A percentile compares a stretch with the other conserved stretches of the same genome.
Conservation (phyloP, 2,113 vertebrate species). For the Microcebus griseorufus region DNA sequence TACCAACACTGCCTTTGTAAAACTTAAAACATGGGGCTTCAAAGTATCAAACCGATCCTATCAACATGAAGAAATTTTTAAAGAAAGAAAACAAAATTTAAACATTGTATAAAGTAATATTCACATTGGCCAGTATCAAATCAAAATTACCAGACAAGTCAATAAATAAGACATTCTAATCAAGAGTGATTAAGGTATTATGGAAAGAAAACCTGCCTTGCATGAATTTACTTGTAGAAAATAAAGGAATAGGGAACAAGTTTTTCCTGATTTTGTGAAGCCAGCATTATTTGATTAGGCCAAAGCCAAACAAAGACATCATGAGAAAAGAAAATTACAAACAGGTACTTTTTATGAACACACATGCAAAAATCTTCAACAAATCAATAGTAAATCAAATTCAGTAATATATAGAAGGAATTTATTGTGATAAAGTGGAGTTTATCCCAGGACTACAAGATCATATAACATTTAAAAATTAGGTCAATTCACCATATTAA, state of each 20-base stretch:
- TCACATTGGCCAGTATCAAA: background rate
- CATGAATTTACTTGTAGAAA: background rate
- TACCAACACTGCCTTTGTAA: background rate
- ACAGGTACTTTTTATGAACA: background rate
- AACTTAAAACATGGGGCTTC: background rate
- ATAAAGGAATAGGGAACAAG: background rate
- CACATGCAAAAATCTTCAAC: background rate
- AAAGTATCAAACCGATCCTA: background rate
- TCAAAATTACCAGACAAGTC: background rate
- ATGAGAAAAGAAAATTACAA: background rate
- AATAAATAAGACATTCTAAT: background rate
- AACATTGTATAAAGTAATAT: background rate
- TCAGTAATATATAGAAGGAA: background rate
- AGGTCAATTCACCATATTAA: background rate
- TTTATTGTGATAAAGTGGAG: background rate
- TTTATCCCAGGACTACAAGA: background rate
- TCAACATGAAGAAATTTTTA: background rate
- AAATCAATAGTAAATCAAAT: background rate
- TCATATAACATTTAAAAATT: background rate
- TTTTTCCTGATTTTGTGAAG: background rate
- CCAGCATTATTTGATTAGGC: background rate
- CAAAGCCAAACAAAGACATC: background rate
- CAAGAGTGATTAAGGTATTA: background rate
- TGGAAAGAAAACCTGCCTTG: background rate
- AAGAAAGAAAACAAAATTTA: background rate